phyloP scores from a whole-genome alignment of 1,140 invertebrate genomes.

The Procambarus virginalis region DNA sequence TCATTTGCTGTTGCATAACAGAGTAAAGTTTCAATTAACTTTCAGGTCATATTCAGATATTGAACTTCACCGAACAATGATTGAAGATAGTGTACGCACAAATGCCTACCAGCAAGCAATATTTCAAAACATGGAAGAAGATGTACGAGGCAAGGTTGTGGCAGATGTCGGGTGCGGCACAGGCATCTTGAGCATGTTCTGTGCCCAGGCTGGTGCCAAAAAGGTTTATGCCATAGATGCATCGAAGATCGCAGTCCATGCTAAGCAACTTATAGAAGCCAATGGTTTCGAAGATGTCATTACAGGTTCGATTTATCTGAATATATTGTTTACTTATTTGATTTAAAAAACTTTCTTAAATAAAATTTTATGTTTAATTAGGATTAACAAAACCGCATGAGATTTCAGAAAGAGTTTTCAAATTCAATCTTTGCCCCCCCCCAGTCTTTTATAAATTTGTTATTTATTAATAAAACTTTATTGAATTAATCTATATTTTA shows the following conservation, averaged over 20 bases:
- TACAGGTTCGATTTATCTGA: conserved; percentile 44
- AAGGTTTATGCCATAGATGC: conserved; percentile 96
- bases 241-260: conserved; percentile 90
- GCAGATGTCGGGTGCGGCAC: conserved; percentile 98
- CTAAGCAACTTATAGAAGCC: conserved; percentile 79
- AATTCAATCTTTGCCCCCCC: too few species aligned
- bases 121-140: conserved; percentile 82
- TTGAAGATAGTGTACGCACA: conserved; percentile 91
- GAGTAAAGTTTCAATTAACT: not conserved
- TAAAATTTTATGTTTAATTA: too few species aligned
- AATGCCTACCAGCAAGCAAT: conserved; percentile 95
- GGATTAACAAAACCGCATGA: too few species aligned
- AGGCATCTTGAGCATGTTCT: conserved; percentile 96
- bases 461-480: too few species aligned
- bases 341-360: too few species aligned
- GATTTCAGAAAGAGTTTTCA: too few species aligned
- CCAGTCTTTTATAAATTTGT: too few species aligned
- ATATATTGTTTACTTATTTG: too few species aligned
- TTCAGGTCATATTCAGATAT: conserved; percentile 93
- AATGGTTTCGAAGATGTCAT: conserved; percentile 67
- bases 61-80: conserved; percentile 97
- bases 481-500: too few species aligned
- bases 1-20: too few species aligned
- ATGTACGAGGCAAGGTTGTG: conserved; percentile 81
- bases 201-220: conserved; percentile 93